A percentile compares a stretch with the other conserved stretches of the same genome.
phyloP scores from a whole-genome alignment of 2,113 vertebrate species.

The Anhinga anhinga region DNA sequence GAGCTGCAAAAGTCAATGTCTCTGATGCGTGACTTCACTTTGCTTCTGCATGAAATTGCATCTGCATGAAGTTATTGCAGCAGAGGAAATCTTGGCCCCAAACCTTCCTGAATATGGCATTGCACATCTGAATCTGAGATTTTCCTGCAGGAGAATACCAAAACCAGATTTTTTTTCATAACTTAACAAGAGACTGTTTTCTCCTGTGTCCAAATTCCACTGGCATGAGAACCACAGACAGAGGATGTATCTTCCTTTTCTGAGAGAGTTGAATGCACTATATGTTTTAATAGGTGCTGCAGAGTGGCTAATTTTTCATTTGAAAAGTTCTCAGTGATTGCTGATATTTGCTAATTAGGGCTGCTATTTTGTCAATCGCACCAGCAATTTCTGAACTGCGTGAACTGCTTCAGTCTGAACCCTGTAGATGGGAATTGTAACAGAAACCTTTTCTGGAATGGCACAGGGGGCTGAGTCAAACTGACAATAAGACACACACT shows the following conservation, averaged over 20 bases:
- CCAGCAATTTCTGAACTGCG: not conserved
- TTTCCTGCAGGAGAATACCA: not conserved
- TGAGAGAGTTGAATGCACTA: not conserved
- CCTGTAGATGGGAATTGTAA: not conserved
- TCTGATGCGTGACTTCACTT: not conserved
- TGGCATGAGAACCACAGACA: not conserved
- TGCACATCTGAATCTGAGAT: not conserved
- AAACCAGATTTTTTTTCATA: not conserved
- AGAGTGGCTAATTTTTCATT: not conserved
- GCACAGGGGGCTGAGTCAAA: not conserved
- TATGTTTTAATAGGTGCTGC: not conserved
- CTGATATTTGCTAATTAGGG: slow-evolving; percentile 1
- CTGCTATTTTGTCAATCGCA: not conserved
- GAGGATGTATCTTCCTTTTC: not conserved
- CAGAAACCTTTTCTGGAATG: not conserved
- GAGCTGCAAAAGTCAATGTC: not conserved
- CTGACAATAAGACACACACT: not conserved
- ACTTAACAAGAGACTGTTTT: not conserved
- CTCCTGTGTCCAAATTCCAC: not conserved
- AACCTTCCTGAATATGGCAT: not conserved
- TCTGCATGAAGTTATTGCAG: not conserved
- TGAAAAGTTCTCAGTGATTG: not conserved
- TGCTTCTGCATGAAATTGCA: not conserved
- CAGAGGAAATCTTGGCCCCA: not conserved
- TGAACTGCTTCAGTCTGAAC: not conserved